phyloP scores from a whole-genome alignment of 2,113 vertebrate species.

The Lycaon pictus region DNA sequence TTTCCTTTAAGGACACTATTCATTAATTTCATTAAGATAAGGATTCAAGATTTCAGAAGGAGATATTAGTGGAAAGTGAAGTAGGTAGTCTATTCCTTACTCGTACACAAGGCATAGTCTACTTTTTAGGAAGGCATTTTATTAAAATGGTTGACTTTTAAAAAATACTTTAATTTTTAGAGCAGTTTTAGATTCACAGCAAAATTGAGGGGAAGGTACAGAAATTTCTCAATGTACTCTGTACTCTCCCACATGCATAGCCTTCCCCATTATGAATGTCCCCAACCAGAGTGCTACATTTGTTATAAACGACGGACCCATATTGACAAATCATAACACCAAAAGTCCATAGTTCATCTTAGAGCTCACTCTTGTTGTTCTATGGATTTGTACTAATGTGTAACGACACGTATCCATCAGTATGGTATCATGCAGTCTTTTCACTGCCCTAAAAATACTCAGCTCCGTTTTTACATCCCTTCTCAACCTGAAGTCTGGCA shows the following conservation, averaged over 20 bases:
- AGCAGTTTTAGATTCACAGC: background rate
- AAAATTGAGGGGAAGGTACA: background rate
- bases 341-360: background rate
- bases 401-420: background rate
- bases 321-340: background rate
- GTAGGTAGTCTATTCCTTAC: background rate
- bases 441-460: background rate
- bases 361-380: background rate
- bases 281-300: background rate
- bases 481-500: background rate
- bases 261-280: no score
- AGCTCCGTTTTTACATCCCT: background rate
- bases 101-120: background rate
- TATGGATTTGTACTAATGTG: background rate
- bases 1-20: background rate
- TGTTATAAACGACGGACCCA: background rate
- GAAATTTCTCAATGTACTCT: background rate
- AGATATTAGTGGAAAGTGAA: background rate
- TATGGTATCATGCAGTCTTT: background rate
- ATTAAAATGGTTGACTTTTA: background rate
- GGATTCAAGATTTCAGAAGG: background rate
- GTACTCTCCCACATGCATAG: background rate
- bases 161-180: background rate
- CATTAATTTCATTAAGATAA: background rate
- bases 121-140: background rate